These are phyloP conservation scores for Styela clava DNA, from an alignment of 23 tunicate genomes.

Conservation along the genomic window DNA sequence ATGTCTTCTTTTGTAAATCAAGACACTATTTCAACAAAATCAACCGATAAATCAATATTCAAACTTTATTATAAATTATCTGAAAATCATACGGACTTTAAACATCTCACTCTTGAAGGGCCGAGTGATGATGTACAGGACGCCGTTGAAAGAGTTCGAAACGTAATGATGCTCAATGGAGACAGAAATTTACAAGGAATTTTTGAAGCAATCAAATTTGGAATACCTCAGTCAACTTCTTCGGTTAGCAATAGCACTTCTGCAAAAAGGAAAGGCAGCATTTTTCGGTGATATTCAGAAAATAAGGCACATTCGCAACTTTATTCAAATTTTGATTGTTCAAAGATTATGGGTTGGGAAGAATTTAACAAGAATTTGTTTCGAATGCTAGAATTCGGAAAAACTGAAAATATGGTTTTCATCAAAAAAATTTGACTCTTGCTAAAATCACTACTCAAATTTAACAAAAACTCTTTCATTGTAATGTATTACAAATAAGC, in stretches of 20 bases:
- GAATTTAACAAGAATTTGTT: too few relatives aligned
- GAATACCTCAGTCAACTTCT: neutral
- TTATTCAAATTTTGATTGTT: too few relatives aligned
- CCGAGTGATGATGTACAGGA: conserved; percentile 17
- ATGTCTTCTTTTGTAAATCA: conserved; percentile 17
- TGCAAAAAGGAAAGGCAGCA: conserved; percentile 3
- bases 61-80: conserved; percentile 24
- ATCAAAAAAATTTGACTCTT: too few relatives aligned
- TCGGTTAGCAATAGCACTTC: neutral
- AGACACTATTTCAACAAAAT: neutral
- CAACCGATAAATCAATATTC: neutral
- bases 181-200: conserved; percentile 10
- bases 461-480: too few relatives aligned
- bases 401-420: too few relatives aligned
- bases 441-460: too few relatives aligned
- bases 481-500: too few relatives aligned
- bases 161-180: conserved; percentile 20
- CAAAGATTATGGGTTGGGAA: too few relatives aligned
- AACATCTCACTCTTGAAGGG: conserved; percentile 30
- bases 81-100: conserved; percentile 10
- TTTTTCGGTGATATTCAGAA: conserved; percentile 18
- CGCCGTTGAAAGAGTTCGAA: conserved; percentile 13
- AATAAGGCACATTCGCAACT: too few relatives aligned
- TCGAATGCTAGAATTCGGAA: too few relatives aligned
- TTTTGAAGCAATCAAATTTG: conserved; percentile 5